These are phyloP conservation scores for Tetranychus piercei DNA, from an alignment of 2,888 invertebrate genomes.

Conservation along the genomic window DNA sequence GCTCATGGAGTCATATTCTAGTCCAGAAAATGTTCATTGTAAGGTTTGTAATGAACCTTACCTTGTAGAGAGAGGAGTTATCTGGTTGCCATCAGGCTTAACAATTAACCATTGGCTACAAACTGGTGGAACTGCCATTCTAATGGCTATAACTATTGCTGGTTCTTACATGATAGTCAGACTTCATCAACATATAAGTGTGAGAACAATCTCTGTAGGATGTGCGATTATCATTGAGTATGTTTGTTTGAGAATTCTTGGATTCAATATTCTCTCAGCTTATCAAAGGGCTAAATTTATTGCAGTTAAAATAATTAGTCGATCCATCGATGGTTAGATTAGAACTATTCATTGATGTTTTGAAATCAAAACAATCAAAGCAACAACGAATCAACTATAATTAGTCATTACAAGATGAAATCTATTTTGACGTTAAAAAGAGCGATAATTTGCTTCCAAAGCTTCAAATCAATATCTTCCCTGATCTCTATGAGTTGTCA, in stretches of 20 bases:
- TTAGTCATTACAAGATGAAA: neutral
- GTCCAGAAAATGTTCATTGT: conserved; percentile 50
- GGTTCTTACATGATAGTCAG: conserved; percentile 62
- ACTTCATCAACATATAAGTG: conserved; percentile 53
- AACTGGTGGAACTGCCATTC: conserved; percentile 55
- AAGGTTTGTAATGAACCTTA: conserved; percentile 56
- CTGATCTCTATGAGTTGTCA: too few species aligned
- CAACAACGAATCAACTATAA: neutral
- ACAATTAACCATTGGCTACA: conserved; percentile 65
- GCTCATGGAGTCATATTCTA: conserved; percentile 48
- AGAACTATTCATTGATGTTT: too few species aligned
- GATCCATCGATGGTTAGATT: neutral
- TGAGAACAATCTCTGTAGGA: conserved; percentile 60
- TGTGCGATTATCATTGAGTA: conserved; percentile 62
- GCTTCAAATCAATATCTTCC: too few species aligned
- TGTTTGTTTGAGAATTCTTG: conserved; percentile 63
- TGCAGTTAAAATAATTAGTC: conserved; percentile 49
- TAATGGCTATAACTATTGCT: conserved; percentile 56
- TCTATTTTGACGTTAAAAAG: too few species aligned
- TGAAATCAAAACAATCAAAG: too few species aligned
- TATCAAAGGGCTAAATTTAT: conserved; percentile 76
- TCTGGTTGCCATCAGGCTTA: conserved; percentile 33
- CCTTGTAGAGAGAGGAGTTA: conserved; percentile 24
- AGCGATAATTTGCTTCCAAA: too few species aligned
- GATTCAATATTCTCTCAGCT: conserved; percentile 68